Base-by-base conservation (phyloP, 2,888 invertebrate genomes). In the Ennomos fuscantarius region DNA sequence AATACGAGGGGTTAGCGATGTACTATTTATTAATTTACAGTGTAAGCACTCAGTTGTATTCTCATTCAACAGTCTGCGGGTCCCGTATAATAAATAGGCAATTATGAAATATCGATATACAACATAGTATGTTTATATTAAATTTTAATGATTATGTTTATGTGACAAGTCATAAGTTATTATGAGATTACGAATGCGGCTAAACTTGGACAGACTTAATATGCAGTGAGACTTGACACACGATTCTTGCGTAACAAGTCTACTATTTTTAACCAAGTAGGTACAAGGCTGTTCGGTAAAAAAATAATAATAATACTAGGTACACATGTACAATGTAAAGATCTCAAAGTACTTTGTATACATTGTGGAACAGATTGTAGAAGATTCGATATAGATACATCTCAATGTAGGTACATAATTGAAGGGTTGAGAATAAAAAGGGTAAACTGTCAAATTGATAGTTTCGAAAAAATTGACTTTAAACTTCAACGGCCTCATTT, bases 181-280 rank as follows among this genome's bases (percentile, higher is more conserved):
- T 15, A 15, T 15, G 24, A 24, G 24, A 24, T 24, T 24, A 24
- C 5, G 24, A 24, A 24, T 24, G 5, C 24, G 24, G 24, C 24
- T 24, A 24, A 24, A 24, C 24, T 24, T 6, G 24, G 2, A 24
- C 24, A 11, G 12, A 33, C 39, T 37, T 45, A 45, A 52, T 36
- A 55, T n/a, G 49, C 39, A 44, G 36, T 13, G 8, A 44, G 32
- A 33, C 42, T 24, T 51, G 51, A 51, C 48, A 49, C 39, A 13
- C 13, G 34, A 32, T 45, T 46, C 45, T 50, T 32, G 55, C 43
- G 50, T 55, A 55, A 45, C 55, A 13, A 12, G 44, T 55, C 34
- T 45, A 39, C 44, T 50, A 51, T 47, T 51, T 51, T 43, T 47
- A 57, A 42, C 36, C 40, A 43, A 8, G n/a, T 36, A 40, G 33